Base-by-base conservation (phyloP, 2,797 vertebrate genomes). In the Phylloscopus collybita region DNA sequence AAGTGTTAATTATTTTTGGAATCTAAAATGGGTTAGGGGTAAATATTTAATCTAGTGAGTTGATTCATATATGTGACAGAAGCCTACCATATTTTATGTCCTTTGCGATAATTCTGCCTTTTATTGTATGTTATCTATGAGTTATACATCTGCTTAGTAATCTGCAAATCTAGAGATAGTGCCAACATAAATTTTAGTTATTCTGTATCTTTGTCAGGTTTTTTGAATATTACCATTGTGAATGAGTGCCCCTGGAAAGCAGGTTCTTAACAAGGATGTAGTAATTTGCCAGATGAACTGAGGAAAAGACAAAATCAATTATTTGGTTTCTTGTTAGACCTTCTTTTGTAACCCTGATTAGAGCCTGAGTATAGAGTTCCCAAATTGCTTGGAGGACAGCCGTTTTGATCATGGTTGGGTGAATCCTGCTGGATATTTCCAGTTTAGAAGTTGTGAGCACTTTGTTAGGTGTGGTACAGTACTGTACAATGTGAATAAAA, bases 401-500 rank as follows among this genome's bases (percentile, higher is more conserved):
- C 0, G 53, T 82, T 89, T 66, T 92, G 29, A 59, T 75, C 19
- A 27, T 21, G 70, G 38, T 20, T 92, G 64, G 53, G 44, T 81
- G 70, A 94, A 81, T 76, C 59, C 82, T 84, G 42, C 50, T 80
- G 56, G 49, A 16, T 79, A 51, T 88, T 84, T 90, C 66, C 76
- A 80, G 44, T 90, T 88, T 40, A 86, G 80, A 84, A 91, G 34
- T 17, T 51, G 38, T 74, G 88, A 92, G n/a, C 19, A 8, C 60
- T 93, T 91, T 85, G 62, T 92, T 90, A 92, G 91, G 66, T 95
- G 73, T 90, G 51, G 78, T 88, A 73, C 34, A 47, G 57, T 60
- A 53, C 82, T 79, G 57, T 80, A 64, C 74, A 88, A 27, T 73
- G 62, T 61, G 83, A 90, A 45, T 75, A 88, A 93, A 94, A 91